Evolutionary conservation across 2,797 vertebrate species (phyloP).

Genomic region (Sebastes trivittatus): DNA sequence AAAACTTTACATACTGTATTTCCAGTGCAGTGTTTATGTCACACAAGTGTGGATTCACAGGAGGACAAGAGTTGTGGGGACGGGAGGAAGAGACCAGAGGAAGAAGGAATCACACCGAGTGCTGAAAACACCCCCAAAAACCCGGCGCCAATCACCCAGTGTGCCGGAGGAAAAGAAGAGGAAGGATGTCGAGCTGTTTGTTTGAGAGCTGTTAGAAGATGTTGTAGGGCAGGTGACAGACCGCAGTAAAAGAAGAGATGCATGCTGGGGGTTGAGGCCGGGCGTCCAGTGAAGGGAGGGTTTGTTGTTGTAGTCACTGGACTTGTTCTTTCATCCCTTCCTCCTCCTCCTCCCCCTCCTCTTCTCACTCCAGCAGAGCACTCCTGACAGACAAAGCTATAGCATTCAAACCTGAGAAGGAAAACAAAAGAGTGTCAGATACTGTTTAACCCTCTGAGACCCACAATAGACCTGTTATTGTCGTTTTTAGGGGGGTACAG

Average conservation of each 20-base stretch:
- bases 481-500: too few species aligned
- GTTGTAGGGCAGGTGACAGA: slow-evolving; percentile 39
- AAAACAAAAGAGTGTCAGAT: background rate
- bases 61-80: slow-evolving; percentile 43
- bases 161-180: slow-evolving; percentile 45
- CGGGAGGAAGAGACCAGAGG: slow-evolving; percentile 16
- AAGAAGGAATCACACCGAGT: slow-evolving; percentile 50
- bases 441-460: too few species aligned
- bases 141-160: slow-evolving; percentile 16
- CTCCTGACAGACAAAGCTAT: slow-evolving; percentile 65
- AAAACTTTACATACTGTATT: slow-evolving; percentile 83
- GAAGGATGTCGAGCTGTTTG: slow-evolving; percentile 2
- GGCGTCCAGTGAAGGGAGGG: slow-evolving; percentile 60
- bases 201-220: slow-evolving; percentile 18
- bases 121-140: slow-evolving; percentile 12
- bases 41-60: slow-evolving; percentile 70
- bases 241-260: slow-evolving; percentile 63
- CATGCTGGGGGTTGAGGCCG: slow-evolving; percentile 74
- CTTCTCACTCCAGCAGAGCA: slow-evolving; percentile 64
- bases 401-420: slow-evolving; percentile 57
- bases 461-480: too few species aligned
- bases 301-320: slow-evolving; percentile 54
- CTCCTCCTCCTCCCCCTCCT: slow-evolving; percentile 45
- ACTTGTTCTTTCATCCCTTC: slow-evolving; percentile 57
- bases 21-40: slow-evolving; percentile 79